Conservation (phyloP, 2,113 vertebrate species). For the Corvus cornix region DNA sequence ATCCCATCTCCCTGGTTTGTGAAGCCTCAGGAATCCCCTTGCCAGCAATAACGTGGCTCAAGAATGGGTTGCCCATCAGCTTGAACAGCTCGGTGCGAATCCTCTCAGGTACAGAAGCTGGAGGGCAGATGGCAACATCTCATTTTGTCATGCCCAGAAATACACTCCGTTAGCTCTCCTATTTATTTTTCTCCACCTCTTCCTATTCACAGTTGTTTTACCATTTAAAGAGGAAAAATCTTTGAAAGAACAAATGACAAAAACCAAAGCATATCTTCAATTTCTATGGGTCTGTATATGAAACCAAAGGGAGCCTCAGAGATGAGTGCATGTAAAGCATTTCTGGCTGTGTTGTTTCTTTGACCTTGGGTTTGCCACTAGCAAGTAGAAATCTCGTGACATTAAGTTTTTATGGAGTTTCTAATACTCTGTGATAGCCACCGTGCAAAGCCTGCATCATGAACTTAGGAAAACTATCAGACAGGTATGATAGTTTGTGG, state of each 20-base stretch:
- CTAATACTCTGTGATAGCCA: background rate
- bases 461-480: background rate
- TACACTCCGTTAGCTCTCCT: background rate
- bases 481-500: too few relatives aligned
- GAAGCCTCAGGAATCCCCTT: conserved; percentile 92
- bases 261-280: background rate
- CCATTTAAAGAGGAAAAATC: background rate
- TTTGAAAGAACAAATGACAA: background rate
- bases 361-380: background rate
- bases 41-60: conserved; percentile 89
- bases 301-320: background rate
- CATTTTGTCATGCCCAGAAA: background rate
- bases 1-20: conserved; percentile 85
- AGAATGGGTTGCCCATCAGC: conserved; percentile 82
- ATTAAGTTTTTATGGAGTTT: background rate
- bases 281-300: background rate
- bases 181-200: background rate
- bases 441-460: background rate
- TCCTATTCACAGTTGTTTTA: background rate
- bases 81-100: conserved; percentile 75
- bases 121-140: background rate
- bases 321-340: background rate
- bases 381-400: background rate
- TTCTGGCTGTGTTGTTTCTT: background rate
- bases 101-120: conserved; percentile 82